Evolutionary conservation across 1,140 invertebrate species (phyloP), one percentile per base, ranked within the genome.

Genomic region (Uloborus diversus): DNA sequence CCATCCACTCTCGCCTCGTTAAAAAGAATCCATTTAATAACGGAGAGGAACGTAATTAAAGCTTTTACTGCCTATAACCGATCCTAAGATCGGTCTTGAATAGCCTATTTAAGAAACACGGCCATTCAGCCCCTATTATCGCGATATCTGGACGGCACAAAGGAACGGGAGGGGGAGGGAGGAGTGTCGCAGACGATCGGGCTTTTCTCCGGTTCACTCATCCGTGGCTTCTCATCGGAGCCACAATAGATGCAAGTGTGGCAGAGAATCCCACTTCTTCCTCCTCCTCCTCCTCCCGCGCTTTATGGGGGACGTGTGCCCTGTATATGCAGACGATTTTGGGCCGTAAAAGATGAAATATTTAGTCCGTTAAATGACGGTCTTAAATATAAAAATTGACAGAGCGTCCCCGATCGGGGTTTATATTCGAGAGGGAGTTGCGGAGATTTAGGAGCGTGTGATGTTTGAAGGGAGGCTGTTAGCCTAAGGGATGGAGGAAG

Each of bases 341-440:
- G n/a, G n/a, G 28, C 71, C 71, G 59, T 75, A 64, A 75, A 75
- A 64, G 71, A 75, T 75, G 71, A 75, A 75, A 75, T 75, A 64
- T 75, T 75, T 75, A 75, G 57, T 53, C 71, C 49, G 59, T 49
- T 75, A 64, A 75, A 53, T 75, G 62, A 75, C 42, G 57, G 71
- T 42, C 57, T 23, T 75, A 53, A 75, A 64, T 75, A 64, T 75
- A 75, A 75, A 75, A 75, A 75, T 75, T 75, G 71, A 75, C 71
- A 64, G 59, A 9, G 9, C 13, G 17, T 14, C 20, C 23, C 13
- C 20, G 17, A 20, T 9, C 1, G n/a, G n/a, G n/a, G n/a, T n/a
- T n/a, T n/a, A n/a, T n/a, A n/a, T n/a, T n/a, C n/a, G n/a, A n/a
- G n/a, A n/a, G n/a, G n/a, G n/a, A n/a, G n/a, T n/a, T n/a, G n/a